Evolutionary conservation across 1,140 invertebrate species (phyloP).

Genomic region (Cyrtorhinus lividipennis): DNA sequence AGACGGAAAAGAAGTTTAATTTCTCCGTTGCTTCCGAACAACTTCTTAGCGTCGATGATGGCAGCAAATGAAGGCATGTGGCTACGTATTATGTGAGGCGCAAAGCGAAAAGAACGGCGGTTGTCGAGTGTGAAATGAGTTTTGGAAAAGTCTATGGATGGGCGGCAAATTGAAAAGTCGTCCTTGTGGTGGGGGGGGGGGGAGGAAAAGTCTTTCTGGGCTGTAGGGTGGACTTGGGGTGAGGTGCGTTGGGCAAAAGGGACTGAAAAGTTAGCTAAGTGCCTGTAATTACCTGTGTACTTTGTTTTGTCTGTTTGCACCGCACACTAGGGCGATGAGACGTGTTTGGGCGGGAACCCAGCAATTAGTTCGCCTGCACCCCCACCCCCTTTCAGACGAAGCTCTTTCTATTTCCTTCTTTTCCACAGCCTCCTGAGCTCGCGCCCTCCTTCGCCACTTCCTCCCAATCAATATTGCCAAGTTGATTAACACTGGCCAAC

Average conservation of each 20-base stretch:
- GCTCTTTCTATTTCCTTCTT: not conserved
- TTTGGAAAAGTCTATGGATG: not conserved
- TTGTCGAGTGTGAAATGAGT: not conserved
- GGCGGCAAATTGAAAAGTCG: not conserved
- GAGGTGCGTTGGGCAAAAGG: not conserved
- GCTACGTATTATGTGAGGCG: too few species aligned
- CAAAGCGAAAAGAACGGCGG: too few species aligned
- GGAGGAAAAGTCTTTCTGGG: not conserved
- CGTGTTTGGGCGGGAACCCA: slow-evolving; percentile 13
- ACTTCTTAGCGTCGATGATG: not conserved
- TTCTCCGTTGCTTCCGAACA: not conserved
- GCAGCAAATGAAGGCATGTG: not conserved
- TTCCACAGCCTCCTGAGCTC: not conserved
- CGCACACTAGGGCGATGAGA: slow-evolving; percentile 9
- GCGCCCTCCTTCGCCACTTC: not conserved
- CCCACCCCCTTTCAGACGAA: not conserved
- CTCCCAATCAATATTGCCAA: slow-evolving; percentile 15
- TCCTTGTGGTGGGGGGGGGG: too few species aligned
- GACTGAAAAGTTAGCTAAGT: slow-evolving; percentile 10
- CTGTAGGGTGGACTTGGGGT: not conserved
- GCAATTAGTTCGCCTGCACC: slow-evolving; percentile 4
- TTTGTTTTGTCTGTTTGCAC: slow-evolving; percentile 1
- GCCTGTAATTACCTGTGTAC: slow-evolving; percentile 14
- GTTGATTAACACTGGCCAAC: slow-evolving; percentile 16
- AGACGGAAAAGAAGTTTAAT: not conserved